These are phyloP conservation scores for Limnephilus marmoratus DNA, from an alignment of 2,888 invertebrate species.

Conservation along the genomic window DNA sequence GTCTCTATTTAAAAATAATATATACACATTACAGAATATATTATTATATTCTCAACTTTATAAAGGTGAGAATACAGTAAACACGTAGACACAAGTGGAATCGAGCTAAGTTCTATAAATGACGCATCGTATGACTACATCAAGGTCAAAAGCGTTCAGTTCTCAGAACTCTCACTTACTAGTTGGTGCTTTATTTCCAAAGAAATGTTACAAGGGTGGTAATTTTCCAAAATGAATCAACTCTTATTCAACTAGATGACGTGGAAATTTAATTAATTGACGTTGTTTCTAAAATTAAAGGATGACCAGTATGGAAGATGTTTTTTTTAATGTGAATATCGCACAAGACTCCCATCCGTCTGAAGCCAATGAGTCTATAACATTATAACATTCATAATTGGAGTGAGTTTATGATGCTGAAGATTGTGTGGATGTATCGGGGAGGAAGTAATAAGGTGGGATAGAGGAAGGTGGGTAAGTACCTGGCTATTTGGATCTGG, in stretches of 20 bases:
- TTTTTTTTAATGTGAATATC: too few relatives aligned
- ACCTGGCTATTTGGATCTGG: too few relatives aligned
- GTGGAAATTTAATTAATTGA: not conserved
- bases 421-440: too few relatives aligned
- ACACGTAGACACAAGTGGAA: not conserved
- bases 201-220: not conserved
- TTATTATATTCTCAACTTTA: not conserved
- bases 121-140: not conserved
- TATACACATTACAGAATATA: too few relatives aligned
- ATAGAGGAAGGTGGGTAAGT: too few relatives aligned
- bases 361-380: too few relatives aligned
- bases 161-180: not conserved
- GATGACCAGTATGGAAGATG: not conserved
- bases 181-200: not conserved
- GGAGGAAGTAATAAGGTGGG: too few relatives aligned
- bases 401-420: too few relatives aligned
- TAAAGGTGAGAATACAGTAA: not conserved
- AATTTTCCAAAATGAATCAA: not conserved
- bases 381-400: too few relatives aligned
- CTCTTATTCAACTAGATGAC: not conserved
- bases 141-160: not conserved
- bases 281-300: not conserved
- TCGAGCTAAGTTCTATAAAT: not conserved
- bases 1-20: too few relatives aligned
- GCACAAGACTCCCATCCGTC: too few relatives aligned